Conservation (phyloP, 2,797 vertebrate genomes). For the Mycteria americana region DNA sequence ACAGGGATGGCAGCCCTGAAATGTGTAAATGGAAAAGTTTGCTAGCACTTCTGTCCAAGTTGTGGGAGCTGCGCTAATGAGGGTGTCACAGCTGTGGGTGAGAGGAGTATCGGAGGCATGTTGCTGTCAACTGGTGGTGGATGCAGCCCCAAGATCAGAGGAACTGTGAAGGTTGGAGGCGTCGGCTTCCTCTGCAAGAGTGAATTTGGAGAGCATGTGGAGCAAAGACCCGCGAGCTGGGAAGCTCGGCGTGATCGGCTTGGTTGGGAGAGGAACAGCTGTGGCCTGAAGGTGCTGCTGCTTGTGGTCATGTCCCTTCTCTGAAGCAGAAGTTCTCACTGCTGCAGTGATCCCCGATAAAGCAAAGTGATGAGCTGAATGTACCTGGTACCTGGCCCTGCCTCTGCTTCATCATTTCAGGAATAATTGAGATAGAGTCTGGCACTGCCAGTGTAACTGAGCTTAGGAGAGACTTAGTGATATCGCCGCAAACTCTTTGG, state of each 20-base stretch:
- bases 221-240: accelerated
- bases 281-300: neutral
- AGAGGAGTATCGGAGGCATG: neutral
- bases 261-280: neutral
- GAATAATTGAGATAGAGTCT: neutral
- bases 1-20: neutral
- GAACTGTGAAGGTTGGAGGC: neutral
- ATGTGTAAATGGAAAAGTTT: accelerated
- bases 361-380: neutral
- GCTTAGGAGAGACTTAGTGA: neutral
- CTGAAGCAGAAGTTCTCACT: neutral
- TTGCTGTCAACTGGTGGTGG: neutral
- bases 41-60: neutral
- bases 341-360: neutral
- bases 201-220: neutral
- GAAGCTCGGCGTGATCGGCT: accelerated
- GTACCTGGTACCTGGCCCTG: neutral
- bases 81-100: neutral
- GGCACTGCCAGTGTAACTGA: neutral
- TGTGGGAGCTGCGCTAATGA: neutral
- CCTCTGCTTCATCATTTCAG: neutral
- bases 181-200: neutral
- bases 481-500: neutral
- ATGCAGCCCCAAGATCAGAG: neutral
- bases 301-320: neutral